Conservation (phyloP, 2,113 vertebrate genomes). For the Muntiacus muntjak region DNA sequence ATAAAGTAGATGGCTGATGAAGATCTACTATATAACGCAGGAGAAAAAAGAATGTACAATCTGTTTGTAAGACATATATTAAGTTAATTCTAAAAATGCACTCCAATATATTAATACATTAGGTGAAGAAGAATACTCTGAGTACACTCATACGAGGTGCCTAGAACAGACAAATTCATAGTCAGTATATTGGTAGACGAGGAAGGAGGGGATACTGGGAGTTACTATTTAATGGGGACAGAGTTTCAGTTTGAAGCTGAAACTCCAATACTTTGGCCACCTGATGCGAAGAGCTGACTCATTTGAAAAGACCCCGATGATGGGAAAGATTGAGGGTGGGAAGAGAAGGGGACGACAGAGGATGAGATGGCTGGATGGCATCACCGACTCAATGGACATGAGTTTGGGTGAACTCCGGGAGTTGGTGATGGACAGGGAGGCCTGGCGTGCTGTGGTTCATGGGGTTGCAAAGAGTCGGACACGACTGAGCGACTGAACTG, state of each 20-base stretch:
- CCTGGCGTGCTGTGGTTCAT: not conserved
- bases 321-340: not conserved
- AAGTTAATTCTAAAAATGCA: not conserved
- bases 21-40: not conserved
- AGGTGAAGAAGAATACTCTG: not conserved
- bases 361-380: not conserved
- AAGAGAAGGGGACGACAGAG: not conserved
- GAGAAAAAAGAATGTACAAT: not conserved
- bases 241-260: not conserved
- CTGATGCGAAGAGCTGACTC: not conserved
- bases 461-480: not conserved
- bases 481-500: not conserved
- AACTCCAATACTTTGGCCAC: not conserved
- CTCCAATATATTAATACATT: not conserved
- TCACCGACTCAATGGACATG: not conserved
- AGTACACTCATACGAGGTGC: not conserved
- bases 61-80: not conserved
- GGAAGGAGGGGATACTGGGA: not conserved
- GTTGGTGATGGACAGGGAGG: not conserved
- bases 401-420: not conserved
- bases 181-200: accelerated
- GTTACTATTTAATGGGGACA: not conserved
- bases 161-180: not conserved
- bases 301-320: not conserved
- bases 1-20: not conserved